phyloP scores from a whole-genome alignment of 2,113 vertebrate species.

The Cichladusa arquata region DNA sequence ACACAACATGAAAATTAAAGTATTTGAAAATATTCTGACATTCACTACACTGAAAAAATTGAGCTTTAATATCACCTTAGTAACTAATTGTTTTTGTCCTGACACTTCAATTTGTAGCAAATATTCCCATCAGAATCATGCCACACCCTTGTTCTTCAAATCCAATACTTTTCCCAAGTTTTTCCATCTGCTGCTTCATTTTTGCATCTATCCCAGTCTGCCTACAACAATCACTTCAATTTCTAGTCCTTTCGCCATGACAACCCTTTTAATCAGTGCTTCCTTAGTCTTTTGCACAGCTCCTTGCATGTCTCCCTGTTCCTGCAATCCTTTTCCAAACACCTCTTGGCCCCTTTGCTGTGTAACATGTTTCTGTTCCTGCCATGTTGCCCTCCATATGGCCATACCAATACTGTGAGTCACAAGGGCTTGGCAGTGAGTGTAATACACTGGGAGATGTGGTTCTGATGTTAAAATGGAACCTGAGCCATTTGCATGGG shows the following conservation, averaged over 20 bases:
- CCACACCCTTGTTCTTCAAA: neutral
- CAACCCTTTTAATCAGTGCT: neutral
- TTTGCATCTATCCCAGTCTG: neutral
- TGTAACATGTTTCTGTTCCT: neutral
- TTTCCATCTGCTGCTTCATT: neutral
- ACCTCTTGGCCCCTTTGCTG: neutral
- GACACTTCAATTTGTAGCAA: neutral
- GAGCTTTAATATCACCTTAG: neutral
- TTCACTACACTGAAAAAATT: neutral
- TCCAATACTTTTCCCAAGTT: neutral
- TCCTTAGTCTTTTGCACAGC: neutral
- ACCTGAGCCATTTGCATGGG: neutral
- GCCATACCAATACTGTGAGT: neutral
- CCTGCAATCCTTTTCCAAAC: neutral
- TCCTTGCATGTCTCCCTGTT: neutral
- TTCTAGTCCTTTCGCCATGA: neutral
- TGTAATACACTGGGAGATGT: neutral
- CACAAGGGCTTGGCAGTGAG: neutral
- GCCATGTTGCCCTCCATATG: neutral
- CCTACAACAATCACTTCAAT: neutral
- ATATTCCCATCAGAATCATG: neutral
- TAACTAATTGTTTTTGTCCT: neutral
- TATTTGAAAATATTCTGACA: neutral
- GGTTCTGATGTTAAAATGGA: neutral
- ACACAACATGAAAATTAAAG: neutral